phyloP scores from a whole-genome alignment of 1,140 invertebrate species.

The Drosophila prosaltans region DNA sequence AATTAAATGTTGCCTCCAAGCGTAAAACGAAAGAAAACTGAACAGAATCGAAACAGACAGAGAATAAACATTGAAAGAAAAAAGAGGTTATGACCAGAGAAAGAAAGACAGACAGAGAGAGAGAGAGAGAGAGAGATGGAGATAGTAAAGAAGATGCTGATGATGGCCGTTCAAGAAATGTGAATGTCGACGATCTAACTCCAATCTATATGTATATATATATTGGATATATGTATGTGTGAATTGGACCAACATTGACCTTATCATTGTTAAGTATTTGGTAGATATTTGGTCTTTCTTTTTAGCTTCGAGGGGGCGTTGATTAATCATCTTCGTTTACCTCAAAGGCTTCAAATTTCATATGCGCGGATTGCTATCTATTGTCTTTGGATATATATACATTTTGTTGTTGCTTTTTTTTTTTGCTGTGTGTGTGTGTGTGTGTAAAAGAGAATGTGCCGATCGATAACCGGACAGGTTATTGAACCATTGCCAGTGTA shows the following conservation, averaged over 20 bases:
- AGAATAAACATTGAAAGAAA: slow-evolving; percentile 33
- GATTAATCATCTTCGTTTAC: slow-evolving; percentile 72
- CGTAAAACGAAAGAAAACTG: slow-evolving; percentile 55
- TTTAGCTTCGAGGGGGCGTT: slow-evolving; percentile 38
- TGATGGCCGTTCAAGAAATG: slow-evolving; percentile 51
- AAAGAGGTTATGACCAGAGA: slow-evolving; percentile 70
- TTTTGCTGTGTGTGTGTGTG: slow-evolving; percentile 13
- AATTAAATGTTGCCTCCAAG: slow-evolving; percentile 77
- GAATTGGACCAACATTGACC: slow-evolving; percentile 74
- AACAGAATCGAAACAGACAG: slow-evolving; percentile 25
- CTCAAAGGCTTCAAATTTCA: slow-evolving; percentile 54
- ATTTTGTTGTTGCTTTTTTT: slow-evolving; percentile 31
- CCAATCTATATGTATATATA: not conserved
- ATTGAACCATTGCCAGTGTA: slow-evolving; percentile 55
- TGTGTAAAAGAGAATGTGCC: slow-evolving; percentile 44
- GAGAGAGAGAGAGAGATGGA: slow-evolving; percentile 9
- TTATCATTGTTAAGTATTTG: slow-evolving; percentile 53
- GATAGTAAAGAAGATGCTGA: slow-evolving; percentile 18
- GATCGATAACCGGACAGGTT: slow-evolving; percentile 64
- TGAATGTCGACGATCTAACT: slow-evolving; percentile 15
- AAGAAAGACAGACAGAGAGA: slow-evolving; percentile 15
- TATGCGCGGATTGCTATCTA: slow-evolving; percentile 54
- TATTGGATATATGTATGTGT: slow-evolving; percentile 17
- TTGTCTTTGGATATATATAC: slow-evolving; percentile 9
- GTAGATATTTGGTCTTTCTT: slow-evolving; percentile 10